These are phyloP conservation scores for Cryptosula pallasiana DNA, from an alignment of 2,888 invertebrate species.

Conservation along the genomic window DNA sequence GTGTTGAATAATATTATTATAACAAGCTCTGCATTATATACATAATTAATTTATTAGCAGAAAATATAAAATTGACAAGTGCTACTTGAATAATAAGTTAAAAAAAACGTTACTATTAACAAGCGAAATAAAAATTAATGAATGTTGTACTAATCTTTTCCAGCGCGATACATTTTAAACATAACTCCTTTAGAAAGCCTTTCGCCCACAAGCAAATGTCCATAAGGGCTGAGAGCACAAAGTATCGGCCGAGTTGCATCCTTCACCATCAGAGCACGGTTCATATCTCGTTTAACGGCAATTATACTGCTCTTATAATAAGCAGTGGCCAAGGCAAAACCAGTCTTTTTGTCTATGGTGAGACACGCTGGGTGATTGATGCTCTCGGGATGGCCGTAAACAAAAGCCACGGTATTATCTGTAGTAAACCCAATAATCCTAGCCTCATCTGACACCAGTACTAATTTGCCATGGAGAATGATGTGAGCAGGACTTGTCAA, in stretches of 20 bases:
- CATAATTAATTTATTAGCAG: too few species aligned
- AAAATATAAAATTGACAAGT: too few species aligned
- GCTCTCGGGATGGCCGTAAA: not conserved
- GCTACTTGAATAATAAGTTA: too few species aligned
- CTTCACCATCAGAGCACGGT: constrained; percentile 17
- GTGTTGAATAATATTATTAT: too few species aligned
- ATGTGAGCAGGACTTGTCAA: constrained; percentile 18
- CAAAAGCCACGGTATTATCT: not conserved
- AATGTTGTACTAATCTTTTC: not conserved
- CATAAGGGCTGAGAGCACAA: constrained; percentile 14
- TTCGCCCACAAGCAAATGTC: constrained; percentile 23
- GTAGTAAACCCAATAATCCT: constrained; percentile 22
- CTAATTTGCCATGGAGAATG: not conserved
- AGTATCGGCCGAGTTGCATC: constrained; percentile 3
- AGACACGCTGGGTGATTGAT: constrained; percentile 24
- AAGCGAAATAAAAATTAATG: too few species aligned
- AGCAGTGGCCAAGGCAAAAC: constrained; percentile 16
- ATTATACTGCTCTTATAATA: constrained; percentile 15
- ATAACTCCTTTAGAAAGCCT: constrained; percentile 3
- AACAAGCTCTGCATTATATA: too few species aligned
- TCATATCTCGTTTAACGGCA: constrained; percentile 3
- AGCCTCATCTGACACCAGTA: constrained; percentile 21
- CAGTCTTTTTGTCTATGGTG: not conserved
- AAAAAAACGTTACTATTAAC: too few species aligned
- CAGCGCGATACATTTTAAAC: constrained; percentile 22